Conservation (phyloP, 2,888 invertebrate genomes). For the Cephus nigrinus region DNA sequence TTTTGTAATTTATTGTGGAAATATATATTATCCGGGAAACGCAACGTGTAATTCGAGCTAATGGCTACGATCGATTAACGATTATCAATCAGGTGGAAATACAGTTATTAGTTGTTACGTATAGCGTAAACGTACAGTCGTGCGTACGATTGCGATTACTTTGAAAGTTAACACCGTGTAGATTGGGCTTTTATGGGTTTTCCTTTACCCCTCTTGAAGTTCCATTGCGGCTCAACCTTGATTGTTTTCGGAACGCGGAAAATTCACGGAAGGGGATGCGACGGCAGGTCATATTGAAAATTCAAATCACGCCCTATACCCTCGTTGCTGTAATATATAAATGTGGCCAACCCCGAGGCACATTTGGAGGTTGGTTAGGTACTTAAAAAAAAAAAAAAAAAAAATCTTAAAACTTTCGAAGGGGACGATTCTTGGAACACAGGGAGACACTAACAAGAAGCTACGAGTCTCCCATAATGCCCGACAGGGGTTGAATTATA, state of each 20-base stretch:
- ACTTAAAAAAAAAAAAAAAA: conserved; percentile 7
- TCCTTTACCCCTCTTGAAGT: neutral
- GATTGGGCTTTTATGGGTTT: neutral
- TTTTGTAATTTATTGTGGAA: neutral
- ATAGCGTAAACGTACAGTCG: neutral
- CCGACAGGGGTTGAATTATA: conserved; percentile 12
- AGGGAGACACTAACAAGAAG: conserved; percentile 15
- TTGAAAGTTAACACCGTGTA: neutral
- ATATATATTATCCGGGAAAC: neutral
- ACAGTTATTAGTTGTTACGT: neutral
- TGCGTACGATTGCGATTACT: neutral
- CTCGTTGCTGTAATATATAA: neutral
- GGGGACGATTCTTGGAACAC: conserved; percentile 17
- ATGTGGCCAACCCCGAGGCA: neutral
- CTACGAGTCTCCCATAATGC: conserved; percentile 21
- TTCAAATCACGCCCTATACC: neutral
- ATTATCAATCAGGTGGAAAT: neutral
- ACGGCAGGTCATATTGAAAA: neutral
- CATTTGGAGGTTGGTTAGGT: neutral
- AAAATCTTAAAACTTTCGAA: conserved; percentile 1
- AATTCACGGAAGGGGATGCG: neutral
- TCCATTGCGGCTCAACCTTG: neutral
- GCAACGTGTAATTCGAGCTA: neutral
- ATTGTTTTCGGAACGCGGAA: neutral
- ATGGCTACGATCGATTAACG: neutral